These are phyloP conservation scores for Cheilosia variabilis DNA, from an alignment of 2,888 invertebrate genomes.

Conservation along the genomic window DNA sequence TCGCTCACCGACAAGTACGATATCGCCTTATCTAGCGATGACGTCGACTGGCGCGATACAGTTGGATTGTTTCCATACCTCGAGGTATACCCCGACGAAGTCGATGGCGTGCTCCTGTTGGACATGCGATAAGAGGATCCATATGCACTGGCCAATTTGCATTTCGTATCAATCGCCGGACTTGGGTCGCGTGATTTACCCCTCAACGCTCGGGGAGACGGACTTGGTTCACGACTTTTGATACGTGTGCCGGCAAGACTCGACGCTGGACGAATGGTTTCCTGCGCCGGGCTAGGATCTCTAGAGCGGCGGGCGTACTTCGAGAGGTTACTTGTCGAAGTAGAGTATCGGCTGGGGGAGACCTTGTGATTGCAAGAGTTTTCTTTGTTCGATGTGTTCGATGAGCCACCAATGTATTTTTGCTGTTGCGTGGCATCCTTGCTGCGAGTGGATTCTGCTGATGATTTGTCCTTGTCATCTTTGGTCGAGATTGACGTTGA, in stretches of 20 bases:
- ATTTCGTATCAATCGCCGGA: conserved; percentile 83
- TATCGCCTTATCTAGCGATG: conserved; percentile 79
- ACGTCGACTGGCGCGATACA: conserved; percentile 30
- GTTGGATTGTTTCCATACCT: conserved; percentile 76
- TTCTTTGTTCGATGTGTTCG: conserved; percentile 49
- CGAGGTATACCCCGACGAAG: conserved; percentile 70
- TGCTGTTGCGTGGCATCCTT: conserved; percentile 72
- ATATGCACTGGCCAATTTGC: conserved; percentile 76
- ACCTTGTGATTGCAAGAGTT: conserved; percentile 47
- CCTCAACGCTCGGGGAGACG: conserved; percentile 81
- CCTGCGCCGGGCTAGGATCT: conserved; percentile 82
- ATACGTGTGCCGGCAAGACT: conserved; percentile 75
- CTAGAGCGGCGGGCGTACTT: conserved; percentile 81
- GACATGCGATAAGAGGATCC: conserved; percentile 78
- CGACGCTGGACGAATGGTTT: conserved; percentile 79
- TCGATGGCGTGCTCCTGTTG: conserved; percentile 71
- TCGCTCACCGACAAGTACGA: conserved; percentile 83
- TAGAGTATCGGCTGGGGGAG: conserved; percentile 63
- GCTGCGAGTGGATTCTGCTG: conserved; percentile 63
- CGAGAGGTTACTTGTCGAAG: conserved; percentile 77
- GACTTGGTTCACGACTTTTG: conserved; percentile 86
- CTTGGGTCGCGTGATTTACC: conserved; percentile 84
- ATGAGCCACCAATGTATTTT: conserved; percentile 38
- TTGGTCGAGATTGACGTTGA: conserved; percentile 72
- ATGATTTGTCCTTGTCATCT: conserved; percentile 77